Conservation (phyloP, 2,888 invertebrate genomes). For the Mylabris sibirica region DNA sequence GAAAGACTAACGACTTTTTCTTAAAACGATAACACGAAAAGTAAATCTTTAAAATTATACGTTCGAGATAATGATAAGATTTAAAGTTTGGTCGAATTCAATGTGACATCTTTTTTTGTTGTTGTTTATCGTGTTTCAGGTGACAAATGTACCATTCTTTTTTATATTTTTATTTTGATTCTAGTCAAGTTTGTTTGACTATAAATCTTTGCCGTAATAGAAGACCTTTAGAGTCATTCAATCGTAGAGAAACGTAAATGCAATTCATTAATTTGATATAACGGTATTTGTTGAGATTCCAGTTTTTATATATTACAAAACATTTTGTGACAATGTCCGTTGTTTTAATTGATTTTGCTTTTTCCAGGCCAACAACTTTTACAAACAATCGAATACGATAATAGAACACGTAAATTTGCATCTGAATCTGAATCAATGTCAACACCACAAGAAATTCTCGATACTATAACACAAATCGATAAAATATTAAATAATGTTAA, state of each 20-base stretch:
- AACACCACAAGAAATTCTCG: conserved; percentile 69
- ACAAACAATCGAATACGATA: conserved; percentile 59
- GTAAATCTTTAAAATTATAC: background rate
- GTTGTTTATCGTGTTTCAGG: no score
- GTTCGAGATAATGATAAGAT: background rate
- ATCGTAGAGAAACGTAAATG: background rate
- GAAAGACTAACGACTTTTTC: background rate
- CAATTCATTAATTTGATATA: background rate
- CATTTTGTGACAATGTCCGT: conserved; percentile 16
- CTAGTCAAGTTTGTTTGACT: background rate
- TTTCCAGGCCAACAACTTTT: conserved; percentile 60
- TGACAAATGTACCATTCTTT: background rate
- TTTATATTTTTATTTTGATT: background rate
- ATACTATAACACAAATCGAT: conserved; percentile 68
- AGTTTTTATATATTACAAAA: conserved; percentile 15
- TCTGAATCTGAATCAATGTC: conserved; percentile 57
- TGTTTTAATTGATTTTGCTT: conserved; percentile 1
- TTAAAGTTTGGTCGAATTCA: background rate
- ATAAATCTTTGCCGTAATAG: background rate
- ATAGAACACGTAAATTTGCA: conserved; percentile 57
- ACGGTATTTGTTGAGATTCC: conserved; percentile 16
- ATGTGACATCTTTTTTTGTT: background rate
- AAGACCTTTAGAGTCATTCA: background rate
- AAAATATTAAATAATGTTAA: conserved; percentile 66
- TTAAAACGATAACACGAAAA: background rate